Base-by-base conservation (phyloP, 2,797 vertebrate genomes). In the Myoxocephalus aenaeus region DNA sequence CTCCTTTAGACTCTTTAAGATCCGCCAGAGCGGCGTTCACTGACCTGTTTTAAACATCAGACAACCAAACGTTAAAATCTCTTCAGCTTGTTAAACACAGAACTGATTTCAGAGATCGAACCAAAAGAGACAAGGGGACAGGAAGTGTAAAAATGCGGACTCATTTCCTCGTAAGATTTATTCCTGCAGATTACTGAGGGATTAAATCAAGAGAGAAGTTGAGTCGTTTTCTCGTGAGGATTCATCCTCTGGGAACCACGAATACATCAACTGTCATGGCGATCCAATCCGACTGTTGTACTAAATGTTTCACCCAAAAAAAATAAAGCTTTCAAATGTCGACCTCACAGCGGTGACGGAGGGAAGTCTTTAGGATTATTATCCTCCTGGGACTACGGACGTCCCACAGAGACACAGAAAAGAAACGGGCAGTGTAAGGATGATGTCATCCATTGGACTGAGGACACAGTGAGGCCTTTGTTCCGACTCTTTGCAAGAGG, bases 401-500 rank as follows among this genome's bases (percentile, higher is more conserved):
- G 38, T 69, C 25, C 38, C 25, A 3, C 22, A 68, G 32, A 42
- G 3, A 46, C 20, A n/a, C 5, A 13, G 44, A 62, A n/a, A 25
- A 13, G 4, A 57, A 34, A n/a, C 22, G 61, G 32, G 11, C 38
- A 42, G 65, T 25, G 25, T n/a, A 1, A 13, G 50, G 65, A 66
- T 77, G 69, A 85, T 58, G 76, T 66, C 53, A 79, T 67, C 74
- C 54, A 46, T 17, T 36, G 46, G 56, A 7, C 54, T 61, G 13
- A 18, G 20, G n/a, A 57, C 66, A 75, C 85, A 89, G 56, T 53
- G 74, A 6, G 56, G 20, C 15, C 62, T 79, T 80, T 80, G 81
- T 86, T 56, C 48, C 13, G 81, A 32, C 12, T 67, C 54, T 74
- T 53, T 68, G 34, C 22, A 54, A 4, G 3, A 5, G 71, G 2